phyloP scores from a whole-genome alignment of 2,113 vertebrate genomes.

The Bagarius yarrelli region DNA sequence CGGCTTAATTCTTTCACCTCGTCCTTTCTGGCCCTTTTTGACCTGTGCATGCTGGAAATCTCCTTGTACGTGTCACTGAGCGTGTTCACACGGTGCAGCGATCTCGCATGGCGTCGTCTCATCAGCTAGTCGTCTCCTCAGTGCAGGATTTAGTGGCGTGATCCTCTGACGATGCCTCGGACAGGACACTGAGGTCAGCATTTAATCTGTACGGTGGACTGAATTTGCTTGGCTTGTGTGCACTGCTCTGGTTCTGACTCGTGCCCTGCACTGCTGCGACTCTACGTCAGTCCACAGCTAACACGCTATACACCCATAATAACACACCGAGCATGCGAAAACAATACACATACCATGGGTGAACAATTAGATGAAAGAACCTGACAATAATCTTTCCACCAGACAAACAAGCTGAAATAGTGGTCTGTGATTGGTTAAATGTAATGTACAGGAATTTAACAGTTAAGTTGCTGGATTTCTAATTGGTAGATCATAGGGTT shows the following conservation, averaged over 20 bases:
- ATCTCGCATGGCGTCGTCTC: neutral
- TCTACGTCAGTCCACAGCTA: no score
- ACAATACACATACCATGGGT: neutral
- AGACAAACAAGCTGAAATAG: no score
- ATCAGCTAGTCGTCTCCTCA: conserved; percentile 5
- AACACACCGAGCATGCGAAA: neutral
- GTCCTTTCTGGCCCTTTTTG: neutral
- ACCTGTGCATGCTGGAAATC: neutral
- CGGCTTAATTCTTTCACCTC: neutral
- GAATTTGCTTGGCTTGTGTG: conserved; percentile 7
- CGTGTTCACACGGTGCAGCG: neutral
- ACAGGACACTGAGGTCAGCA: conserved; percentile 39
- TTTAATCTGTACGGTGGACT: conserved; percentile 45
- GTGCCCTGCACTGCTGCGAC: neutral
- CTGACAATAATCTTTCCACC: no score
- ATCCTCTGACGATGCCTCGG: conserved; percentile 33
- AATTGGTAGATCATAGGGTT: no score
- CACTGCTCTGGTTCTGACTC: no score
- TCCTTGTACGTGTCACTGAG: neutral
- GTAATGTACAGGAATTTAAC: no score
- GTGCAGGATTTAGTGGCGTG: conserved; percentile 38
- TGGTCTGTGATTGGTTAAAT: no score
- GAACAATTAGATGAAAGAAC: no score
- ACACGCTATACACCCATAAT: neutral
- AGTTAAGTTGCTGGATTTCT: no score